These are phyloP conservation scores for Drosophila navojoa DNA, from an alignment of 1,140 invertebrate species.

Conservation along the genomic window DNA sequence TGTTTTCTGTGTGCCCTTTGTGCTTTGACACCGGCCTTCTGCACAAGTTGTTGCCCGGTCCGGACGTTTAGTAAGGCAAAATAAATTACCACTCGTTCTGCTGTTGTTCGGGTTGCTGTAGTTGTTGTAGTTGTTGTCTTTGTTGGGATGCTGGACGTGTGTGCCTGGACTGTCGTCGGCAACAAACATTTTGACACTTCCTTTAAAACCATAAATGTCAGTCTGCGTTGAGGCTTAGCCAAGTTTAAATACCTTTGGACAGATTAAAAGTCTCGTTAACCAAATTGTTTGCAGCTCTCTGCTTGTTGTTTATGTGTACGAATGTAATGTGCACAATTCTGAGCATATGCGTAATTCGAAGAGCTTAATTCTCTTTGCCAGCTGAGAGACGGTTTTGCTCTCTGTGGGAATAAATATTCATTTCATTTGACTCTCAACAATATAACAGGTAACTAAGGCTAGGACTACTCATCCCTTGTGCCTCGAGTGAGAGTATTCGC, in stretches of 20 bases:
- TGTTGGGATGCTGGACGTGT: conserved; percentile 20
- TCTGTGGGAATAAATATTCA: not conserved
- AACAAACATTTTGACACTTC: conserved; percentile 83
- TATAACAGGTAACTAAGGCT: not conserved
- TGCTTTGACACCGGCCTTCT: conserved; percentile 13
- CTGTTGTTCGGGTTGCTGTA: conserved; percentile 40
- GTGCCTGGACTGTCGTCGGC: conserved; percentile 54
- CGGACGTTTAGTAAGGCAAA: conserved; percentile 58
- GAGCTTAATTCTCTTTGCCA: not conserved
- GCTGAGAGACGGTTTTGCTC: not conserved
- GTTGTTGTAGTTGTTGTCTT: conserved; percentile 11
- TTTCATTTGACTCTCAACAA: not conserved
- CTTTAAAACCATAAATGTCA: conserved; percentile 83
- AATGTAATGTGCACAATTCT: conserved; percentile 46
- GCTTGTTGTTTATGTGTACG: not conserved
- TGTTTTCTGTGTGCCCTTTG: conserved; percentile 27
- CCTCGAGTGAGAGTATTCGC: not conserved
- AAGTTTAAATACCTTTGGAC: conserved; percentile 83
- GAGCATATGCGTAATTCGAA: conserved; percentile 58
- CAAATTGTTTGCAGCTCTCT: conserved; percentile 67
- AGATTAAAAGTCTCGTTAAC: conserved; percentile 83
- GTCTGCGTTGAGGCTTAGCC: conserved; percentile 79
- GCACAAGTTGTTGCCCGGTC: conserved; percentile 27
- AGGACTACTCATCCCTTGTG: no score
- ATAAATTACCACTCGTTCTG: conserved; percentile 76